Base-by-base conservation (phyloP, 2,888 invertebrate genomes). In the Microctonus hyperodae region DNA sequence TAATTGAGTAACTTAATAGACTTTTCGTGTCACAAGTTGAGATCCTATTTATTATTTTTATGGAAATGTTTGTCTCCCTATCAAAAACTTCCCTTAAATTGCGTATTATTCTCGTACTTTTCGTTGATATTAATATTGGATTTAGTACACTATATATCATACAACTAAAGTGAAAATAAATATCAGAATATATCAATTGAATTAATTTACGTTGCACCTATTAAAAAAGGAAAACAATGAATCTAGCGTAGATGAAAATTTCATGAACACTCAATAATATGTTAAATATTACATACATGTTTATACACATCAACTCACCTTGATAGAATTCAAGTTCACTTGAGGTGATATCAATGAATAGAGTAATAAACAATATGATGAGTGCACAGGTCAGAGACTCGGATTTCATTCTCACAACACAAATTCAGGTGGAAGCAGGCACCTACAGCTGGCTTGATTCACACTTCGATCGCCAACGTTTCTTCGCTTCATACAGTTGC, bases 291-390 rank as follows among this genome's bases (percentile, higher is more conserved):
- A 3, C 13, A 35, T 57, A 13, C 7, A 53, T 23, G n/a, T 50
- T 31, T 11, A 28, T 37, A 10, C 44, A n/a, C 28, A 28, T 2
- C 2, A 37, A 11, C 80, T 77, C 70, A 83, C 83, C 81, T 75
- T 75, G 78, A 70, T 81, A 82, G 67, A 78, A 79, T 58, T 81
- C 77, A 55, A 78, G 74, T 71, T 79, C 81, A 66, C 78, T 80
- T 64, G 73, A 72, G 69, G 78, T 74, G 53, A 78, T 70, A 60
- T 72, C 72, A 25, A 77, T 68, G 64, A 78, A 75, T 1, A 80
- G 70, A 57, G 70, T 37, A 23, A 76, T 74, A 57, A 79, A 72
- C 16, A 75, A 70, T 58, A 77, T 70, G 59, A 79, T 68, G 68
- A 77, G 70, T 68, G 73, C 68, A 72, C 71, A 68, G 73, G 72